A percentile compares a stretch with the other conserved stretches of the same genome.
Evolutionary conservation across 2,797 vertebrate species (phyloP).

Genomic region (Fistularia commersonii): DNA sequence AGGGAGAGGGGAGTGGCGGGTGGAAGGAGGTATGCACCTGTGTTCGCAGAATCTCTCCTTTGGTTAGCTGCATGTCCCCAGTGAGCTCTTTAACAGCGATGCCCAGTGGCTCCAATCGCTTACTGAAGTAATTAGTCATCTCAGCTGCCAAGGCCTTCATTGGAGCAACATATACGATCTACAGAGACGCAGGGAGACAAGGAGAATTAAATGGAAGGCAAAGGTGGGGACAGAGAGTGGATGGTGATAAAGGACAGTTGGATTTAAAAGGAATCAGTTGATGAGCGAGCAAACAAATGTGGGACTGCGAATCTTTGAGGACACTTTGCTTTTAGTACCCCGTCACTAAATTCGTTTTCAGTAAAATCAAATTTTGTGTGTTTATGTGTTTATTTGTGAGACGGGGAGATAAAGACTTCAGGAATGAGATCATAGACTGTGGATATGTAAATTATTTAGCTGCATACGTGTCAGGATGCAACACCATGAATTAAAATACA

Average conservation of each 20-base stretch:
- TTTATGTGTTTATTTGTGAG: slow-evolving; percentile 2
- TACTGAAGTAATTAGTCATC: slow-evolving; percentile 99
- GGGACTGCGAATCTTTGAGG: too few species aligned
- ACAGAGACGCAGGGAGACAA: slow-evolving; percentile 39
- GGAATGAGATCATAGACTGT: slow-evolving; percentile 49
- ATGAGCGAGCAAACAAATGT: too few species aligned
- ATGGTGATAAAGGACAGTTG: slow-evolving; percentile 15
- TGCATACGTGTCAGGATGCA: slow-evolving; percentile 32
- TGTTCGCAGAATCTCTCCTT: slow-evolving; percentile 87
- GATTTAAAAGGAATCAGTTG: too few species aligned
- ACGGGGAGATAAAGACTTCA: too few species aligned
- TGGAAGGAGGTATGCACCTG: slow-evolving; percentile 61
- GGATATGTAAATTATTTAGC: slow-evolving; percentile 33
- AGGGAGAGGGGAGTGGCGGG: too few species aligned
- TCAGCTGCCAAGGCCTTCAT: slow-evolving; percentile 99
- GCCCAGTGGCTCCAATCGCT: slow-evolving; percentile 90
- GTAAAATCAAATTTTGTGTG: too few species aligned
- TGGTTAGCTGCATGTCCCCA: slow-evolving; percentile 98
- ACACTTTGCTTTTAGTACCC: too few species aligned
- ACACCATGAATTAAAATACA: slow-evolving; percentile 13
- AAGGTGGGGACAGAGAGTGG: slow-evolving; percentile 1
- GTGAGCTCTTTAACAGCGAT: slow-evolving; percentile 93
- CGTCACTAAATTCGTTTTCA: too few species aligned
- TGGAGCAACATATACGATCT: slow-evolving; percentile 97
- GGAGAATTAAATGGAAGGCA: slow-evolving; percentile 14